Percentiles rank a stretch among this genome's conserved stretches.
Evolutionary conservation across 1,140 invertebrate genomes (phyloP).

Genomic region (Whitmania pigra): DNA sequence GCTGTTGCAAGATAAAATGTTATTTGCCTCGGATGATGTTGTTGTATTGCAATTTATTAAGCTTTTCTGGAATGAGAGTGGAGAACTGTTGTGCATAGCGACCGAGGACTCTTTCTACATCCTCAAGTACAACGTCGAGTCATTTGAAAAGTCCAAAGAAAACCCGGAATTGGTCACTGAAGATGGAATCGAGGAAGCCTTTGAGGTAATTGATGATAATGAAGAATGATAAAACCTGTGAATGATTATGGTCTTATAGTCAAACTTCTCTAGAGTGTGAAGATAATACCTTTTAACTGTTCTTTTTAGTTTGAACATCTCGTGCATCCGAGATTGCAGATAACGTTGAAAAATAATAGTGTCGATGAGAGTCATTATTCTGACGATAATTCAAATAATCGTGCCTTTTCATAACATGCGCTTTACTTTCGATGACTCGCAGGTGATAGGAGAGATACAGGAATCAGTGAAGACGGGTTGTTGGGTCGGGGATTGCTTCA

Average conservation of each 20-base stretch:
- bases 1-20: too few species aligned
- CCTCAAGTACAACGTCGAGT: constrained; percentile 65
- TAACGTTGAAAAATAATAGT: too few species aligned
- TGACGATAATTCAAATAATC: too few species aligned
- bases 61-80: constrained; percentile 94
- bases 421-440: constrained; percentile 23
- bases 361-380: too few species aligned
- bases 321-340: too few species aligned
- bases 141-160: constrained; percentile 60
- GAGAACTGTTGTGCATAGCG: constrained; percentile 79
- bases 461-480: constrained; percentile 89
- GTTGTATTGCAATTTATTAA: constrained; percentile 26
- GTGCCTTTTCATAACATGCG: background rate
- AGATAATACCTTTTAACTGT: too few species aligned
- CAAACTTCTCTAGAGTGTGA: too few species aligned
- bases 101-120: constrained; percentile 94
- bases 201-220: constrained; percentile 57
- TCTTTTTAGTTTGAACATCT: too few species aligned
- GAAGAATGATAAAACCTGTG: too few species aligned
- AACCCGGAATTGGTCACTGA: constrained; percentile 64
- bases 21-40: too few species aligned
- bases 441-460: constrained; percentile 72
- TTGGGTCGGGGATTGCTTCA: constrained; percentile 99
- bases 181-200: constrained; percentile 91
- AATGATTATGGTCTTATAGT: background rate